Evolutionary conservation across 2,888 invertebrate species (phyloP).

Genomic region (Sphaeridia pumilis): DNA sequence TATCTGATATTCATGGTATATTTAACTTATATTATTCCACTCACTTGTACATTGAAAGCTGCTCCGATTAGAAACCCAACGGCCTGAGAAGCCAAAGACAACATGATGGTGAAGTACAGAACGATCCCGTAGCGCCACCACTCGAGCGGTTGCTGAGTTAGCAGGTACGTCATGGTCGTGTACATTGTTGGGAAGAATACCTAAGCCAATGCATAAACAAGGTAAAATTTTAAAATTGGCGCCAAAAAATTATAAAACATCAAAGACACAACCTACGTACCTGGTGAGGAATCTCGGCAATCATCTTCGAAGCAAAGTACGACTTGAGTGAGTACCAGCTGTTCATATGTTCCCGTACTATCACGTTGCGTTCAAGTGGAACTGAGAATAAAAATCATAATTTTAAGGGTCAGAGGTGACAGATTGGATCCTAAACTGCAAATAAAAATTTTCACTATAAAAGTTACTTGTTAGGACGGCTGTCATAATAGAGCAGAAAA

Average conservation of each 20-base stretch:
- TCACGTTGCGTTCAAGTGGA: slow-evolving; percentile 90
- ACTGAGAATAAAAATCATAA: slow-evolving; percentile 51
- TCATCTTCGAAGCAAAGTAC: slow-evolving; percentile 93
- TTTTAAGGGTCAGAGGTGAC: no score
- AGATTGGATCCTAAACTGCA: no score
- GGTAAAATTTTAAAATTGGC: background rate
- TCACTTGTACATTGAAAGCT: background rate
- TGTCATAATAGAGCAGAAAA: slow-evolving; percentile 98
- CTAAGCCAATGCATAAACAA: background rate
- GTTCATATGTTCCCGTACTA: slow-evolving; percentile 86
- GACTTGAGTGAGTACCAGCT: slow-evolving; percentile 95
- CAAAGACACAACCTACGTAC: slow-evolving; percentile 47
- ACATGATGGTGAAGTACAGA: background rate
- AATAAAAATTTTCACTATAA: no score
- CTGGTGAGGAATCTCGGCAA: slow-evolving; percentile 95
- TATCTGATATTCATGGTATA: background rate
- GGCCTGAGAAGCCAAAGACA: background rate
- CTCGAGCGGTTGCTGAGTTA: background rate
- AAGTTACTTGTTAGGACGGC: slow-evolving; percentile 94
- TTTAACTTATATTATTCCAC: background rate
- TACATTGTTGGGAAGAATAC: background rate
- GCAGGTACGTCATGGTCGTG: background rate
- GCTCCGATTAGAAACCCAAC: background rate
- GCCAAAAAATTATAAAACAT: background rate
- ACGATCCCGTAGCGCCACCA: background rate